Conservation (phyloP, 2,888 invertebrate species). For the Drosophila monieri region DNA sequence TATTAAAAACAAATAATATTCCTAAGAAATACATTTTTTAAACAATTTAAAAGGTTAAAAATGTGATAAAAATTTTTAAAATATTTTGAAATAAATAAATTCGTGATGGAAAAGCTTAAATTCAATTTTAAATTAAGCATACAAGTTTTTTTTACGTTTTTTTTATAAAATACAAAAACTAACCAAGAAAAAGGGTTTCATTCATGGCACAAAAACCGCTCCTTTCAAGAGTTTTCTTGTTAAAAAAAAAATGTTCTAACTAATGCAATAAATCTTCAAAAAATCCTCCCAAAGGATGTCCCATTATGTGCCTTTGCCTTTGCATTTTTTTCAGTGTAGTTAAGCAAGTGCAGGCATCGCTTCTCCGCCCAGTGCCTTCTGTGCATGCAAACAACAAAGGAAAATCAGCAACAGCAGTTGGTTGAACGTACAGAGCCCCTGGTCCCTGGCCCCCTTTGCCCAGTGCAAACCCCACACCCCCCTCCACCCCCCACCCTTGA, state of each 20-base stretch:
- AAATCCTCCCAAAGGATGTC: neutral
- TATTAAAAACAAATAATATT: no score
- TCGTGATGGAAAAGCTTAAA: no score
- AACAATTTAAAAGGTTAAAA: no score
- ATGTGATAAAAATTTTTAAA: no score
- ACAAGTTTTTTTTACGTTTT: no score
- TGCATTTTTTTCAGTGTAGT: conserved; percentile 12
- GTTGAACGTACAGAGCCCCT: conserved; percentile 16
- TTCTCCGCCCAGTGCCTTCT: conserved; percentile 38
- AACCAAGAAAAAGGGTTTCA: no score
- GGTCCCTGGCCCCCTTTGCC: neutral
- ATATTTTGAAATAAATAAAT: no score
- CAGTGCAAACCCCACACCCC: neutral
- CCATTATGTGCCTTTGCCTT: neutral
- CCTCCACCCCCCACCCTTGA: neutral
- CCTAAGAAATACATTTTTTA: no score
- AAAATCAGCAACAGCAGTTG: conserved; percentile 61
- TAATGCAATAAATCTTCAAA: neutral
- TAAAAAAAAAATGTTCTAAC: neutral
- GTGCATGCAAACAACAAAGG: conserved; percentile 70
- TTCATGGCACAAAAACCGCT: neutral
- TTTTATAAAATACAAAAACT: no score
- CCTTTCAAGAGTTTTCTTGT: neutral
- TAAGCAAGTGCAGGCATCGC: conserved; percentile 34
- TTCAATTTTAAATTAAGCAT: no score